Base-by-base conservation (phyloP, 2,888 invertebrate species). In the Oligia strigilis region DNA sequence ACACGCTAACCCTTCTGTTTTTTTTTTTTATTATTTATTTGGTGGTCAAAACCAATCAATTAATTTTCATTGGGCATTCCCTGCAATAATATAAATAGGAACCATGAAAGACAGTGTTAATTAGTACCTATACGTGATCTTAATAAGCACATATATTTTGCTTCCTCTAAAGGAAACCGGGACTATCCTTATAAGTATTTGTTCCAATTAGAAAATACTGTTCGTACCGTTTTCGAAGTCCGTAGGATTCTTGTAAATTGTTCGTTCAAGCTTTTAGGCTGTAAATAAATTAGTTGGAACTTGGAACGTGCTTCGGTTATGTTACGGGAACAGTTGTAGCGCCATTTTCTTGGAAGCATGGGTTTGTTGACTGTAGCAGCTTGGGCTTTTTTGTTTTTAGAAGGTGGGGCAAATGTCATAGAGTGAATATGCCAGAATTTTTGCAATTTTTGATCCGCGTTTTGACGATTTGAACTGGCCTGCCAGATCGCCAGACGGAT, bases 181-280 rank as follows among this genome's bases (percentile, higher is more conserved):
- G 88, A 83, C 80, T 77, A 77, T 72, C 94, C 94, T 80, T 93
- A 92, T 92, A 92, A 83, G 93, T 88, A 83, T 90, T 86, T 88
- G 93, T 89, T 90, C 92, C 90, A 93, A 93, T 93, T 94, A 93
- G 92, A 94, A 94, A 93, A 92, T 91, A 92, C 87, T 86, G 82
- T 83, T 86, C 71, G 83, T 82, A 79, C 81, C 86, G 91, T 91
- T 91, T 91, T 88, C 88, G 84, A 86, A 83, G 84, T 86, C 88
- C 83, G 80, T 90, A 83, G 86, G 84, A 91, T 90, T 91, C 89
- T 88, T 84, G 89, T 87, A 87, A 84, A 90, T 88, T 87, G 85
- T 90, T 89, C 81, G 82, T 81, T 75, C 62, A 75, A 62, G 64
- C 77, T 77, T 89, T 86, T 88, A 81, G 77, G 84, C 84, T 82